These are phyloP conservation scores for Brachyhypopomus gauderio DNA, from an alignment of 2,113 vertebrate genomes.

Conservation along the genomic window DNA sequence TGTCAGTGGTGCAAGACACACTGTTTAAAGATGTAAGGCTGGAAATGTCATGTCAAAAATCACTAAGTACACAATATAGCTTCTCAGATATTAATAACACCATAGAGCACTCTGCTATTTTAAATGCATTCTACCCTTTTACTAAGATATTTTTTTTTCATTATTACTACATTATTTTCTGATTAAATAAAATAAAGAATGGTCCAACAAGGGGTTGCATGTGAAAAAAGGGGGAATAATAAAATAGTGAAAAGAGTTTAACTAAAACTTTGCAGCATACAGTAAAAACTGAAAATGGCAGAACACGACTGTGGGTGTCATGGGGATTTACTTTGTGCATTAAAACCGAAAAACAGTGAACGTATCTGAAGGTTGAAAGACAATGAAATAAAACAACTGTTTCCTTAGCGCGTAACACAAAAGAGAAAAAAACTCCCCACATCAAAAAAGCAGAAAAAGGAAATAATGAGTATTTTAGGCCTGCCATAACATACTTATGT, in stretches of 20 bases:
- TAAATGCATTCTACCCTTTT: not conserved
- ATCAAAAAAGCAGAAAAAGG: constrained; percentile 12
- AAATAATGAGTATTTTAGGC: constrained; percentile 26
- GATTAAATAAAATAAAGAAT: not conserved
- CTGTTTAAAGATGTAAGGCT: too few relatives aligned
- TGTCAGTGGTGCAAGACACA: too few relatives aligned
- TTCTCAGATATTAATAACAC: too few relatives aligned
- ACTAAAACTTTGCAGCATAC: not conserved
- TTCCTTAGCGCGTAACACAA: not conserved
- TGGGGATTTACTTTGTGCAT: not conserved
- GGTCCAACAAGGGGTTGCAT: too few relatives aligned
- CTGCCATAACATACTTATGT: constrained; percentile 27
- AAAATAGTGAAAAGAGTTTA: not conserved
- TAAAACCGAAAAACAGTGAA: constrained; percentile 11
- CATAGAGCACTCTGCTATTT: too few relatives aligned
- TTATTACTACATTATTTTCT: not conserved
- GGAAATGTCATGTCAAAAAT: too few relatives aligned
- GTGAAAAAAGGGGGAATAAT: too few relatives aligned
- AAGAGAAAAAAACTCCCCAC: constrained; percentile 25
- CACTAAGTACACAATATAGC: too few relatives aligned
- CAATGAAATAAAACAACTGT: not conserved
- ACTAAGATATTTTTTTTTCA: not conserved
- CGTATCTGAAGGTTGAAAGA: not conserved
- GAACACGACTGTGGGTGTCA: not conserved
- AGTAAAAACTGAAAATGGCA: not conserved